Conservation (phyloP, 2,888 invertebrate species). For the Caenorhabditis zanzibari region DNA sequence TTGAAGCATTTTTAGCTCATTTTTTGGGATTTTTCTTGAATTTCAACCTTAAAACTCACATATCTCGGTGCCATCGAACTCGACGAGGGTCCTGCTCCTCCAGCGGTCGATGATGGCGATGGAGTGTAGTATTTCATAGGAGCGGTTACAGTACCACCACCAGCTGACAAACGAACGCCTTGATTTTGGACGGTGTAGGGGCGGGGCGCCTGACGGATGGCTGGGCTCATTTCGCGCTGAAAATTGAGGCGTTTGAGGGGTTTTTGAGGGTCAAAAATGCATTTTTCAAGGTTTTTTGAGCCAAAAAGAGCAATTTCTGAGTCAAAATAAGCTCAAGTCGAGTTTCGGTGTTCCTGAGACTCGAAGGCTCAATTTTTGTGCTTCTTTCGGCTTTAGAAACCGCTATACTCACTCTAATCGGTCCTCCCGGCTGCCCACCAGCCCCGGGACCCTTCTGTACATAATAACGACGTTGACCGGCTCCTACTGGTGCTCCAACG, state of each 20-base stretch:
- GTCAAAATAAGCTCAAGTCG: too few species aligned
- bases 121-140: slow-evolving; percentile 58
- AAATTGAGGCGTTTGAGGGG: neutral
- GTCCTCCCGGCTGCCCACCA: slow-evolving; percentile 16
- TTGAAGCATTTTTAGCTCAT: too few species aligned
- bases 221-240: slow-evolving; percentile 29
- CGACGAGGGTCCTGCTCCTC: slow-evolving; percentile 1
- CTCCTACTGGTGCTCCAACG: neutral
- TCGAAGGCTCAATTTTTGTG: neutral
- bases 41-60: slow-evolving; percentile 34
- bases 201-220: slow-evolving; percentile 9
- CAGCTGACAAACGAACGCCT: slow-evolving; percentile 24
- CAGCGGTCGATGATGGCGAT: slow-evolving; percentile 2
- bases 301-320: too few species aligned
- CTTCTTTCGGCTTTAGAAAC: neutral
- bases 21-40: too few species aligned
- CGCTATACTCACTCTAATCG: slow-evolving; percentile 7
- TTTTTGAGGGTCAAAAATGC: too few species aligned
- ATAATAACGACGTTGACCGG: slow-evolving; percentile 38
- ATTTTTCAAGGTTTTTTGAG: too few species aligned
- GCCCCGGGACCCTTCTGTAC: slow-evolving; percentile 45
- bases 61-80: slow-evolving; percentile 16
- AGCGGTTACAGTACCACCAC: slow-evolving; percentile 2
- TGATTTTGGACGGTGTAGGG: neutral
- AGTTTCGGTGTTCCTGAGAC: too few species aligned